These are phyloP conservation scores for Temnothorax ravouxi DNA, from an alignment of 2,888 invertebrate genomes.

Conservation along the genomic window DNA sequence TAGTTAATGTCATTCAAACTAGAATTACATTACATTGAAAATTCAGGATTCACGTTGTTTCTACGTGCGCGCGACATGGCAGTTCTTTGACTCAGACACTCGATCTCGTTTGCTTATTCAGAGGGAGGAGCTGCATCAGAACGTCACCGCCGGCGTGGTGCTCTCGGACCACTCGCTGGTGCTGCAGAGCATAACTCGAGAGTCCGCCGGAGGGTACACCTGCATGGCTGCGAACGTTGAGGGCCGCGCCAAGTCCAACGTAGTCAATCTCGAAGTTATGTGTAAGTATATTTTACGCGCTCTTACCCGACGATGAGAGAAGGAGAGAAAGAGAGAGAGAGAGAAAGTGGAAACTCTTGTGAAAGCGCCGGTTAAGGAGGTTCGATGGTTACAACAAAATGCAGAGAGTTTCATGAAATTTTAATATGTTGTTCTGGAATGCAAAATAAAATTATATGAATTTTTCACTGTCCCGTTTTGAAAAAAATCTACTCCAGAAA, in stretches of 20 bases:
- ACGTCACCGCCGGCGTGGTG: constrained; percentile 93
- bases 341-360: constrained; percentile 12
- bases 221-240: constrained; percentile 95
- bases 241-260: constrained; percentile 90
- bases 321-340: constrained; percentile 18
- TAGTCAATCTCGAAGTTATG: constrained; percentile 86
- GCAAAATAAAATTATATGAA: too few species aligned
- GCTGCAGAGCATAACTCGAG: constrained; percentile 94
- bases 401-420: too few species aligned
- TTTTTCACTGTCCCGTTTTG: too few species aligned
- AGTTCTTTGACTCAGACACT: constrained; percentile 58
- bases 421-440: too few species aligned
- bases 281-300: constrained; percentile 84
- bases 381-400: too few species aligned
- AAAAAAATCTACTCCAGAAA: too few species aligned
- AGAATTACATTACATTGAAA: not conserved
- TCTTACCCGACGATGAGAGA: constrained; percentile 6
- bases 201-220: constrained; percentile 95
- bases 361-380: constrained; percentile 37
- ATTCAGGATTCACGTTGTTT: not conserved
- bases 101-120: constrained; percentile 84
- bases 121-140: constrained; percentile 94
- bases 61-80: not conserved
- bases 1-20: constrained; percentile 17
- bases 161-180: constrained; percentile 96